Percentiles rank a stretch among this genome's conserved stretches.
These are phyloP conservation scores for Nettapus auritus DNA, from an alignment of 2,113 vertebrate genomes.

Conservation along the genomic window DNA sequence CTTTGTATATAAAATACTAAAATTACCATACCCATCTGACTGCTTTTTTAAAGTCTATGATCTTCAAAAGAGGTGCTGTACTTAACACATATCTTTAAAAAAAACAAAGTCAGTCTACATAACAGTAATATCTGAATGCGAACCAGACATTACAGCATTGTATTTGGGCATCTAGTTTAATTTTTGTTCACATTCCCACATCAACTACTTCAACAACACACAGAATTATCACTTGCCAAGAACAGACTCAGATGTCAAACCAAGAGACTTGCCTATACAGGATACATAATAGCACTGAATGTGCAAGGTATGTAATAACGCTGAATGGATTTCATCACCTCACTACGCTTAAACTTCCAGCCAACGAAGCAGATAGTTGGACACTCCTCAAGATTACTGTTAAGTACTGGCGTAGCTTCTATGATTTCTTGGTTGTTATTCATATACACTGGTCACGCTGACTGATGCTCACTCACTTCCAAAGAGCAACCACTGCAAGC, in stretches of 20 bases:
- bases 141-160: conserved; percentile 8
- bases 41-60: background rate
- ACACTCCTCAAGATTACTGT: background rate
- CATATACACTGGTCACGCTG: rapidly evolving
- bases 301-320: background rate
- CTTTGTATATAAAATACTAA: background rate
- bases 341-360: conserved; percentile 14
- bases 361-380: conserved; percentile 25
- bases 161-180: conserved; percentile 3
- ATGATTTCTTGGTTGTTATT: background rate
- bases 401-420: background rate
- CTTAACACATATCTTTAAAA: background rate
- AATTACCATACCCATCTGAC: background rate
- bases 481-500: background rate
- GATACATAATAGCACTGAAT: background rate
- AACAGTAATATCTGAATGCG: conserved; percentile 2
- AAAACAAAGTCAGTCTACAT: background rate
- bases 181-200: conserved; percentile 35
- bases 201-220: conserved; percentile 36
- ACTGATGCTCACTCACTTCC: background rate
- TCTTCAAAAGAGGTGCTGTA: background rate
- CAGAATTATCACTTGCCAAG: conserved; percentile 27
- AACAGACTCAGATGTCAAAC: conserved; percentile 47
- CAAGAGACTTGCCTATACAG: conserved; percentile 60
- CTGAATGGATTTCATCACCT: conserved; percentile 48